Evolutionary conservation across 2,888 invertebrate species (phyloP).

Genomic region (Choristoneura rosaceana): DNA sequence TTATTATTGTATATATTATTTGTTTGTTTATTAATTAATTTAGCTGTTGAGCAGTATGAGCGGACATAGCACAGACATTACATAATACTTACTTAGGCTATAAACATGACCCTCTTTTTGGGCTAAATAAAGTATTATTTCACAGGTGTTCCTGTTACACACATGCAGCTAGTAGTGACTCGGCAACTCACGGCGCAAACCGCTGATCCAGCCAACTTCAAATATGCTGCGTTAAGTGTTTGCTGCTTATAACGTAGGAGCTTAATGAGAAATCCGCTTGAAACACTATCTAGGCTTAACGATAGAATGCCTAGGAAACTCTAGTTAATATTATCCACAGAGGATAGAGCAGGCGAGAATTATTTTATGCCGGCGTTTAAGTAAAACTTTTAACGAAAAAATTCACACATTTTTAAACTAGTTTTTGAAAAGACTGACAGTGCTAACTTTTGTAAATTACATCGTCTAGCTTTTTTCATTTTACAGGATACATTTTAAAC

Average conservation of each 20-base stretch:
- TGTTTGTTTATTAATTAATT: too few species aligned
- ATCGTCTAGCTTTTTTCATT: background rate
- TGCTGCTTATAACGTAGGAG: conserved; percentile 30
- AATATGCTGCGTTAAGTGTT: conserved; percentile 39
- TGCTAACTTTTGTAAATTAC: background rate
- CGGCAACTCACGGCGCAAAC: conserved; percentile 15
- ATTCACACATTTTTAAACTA: background rate
- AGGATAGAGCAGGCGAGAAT: background rate
- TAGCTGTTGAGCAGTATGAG: too few species aligned
- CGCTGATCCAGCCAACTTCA: conserved; percentile 37
- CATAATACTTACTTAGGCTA: too few species aligned
- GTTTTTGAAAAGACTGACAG: background rate
- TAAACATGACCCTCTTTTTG: too few species aligned
- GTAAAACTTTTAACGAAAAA: background rate
- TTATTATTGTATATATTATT: too few species aligned
- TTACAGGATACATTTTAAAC: background rate
- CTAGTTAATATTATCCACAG: conserved; percentile 12
- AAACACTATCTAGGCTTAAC: conserved; percentile 20
- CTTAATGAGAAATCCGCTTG: conserved; percentile 39
- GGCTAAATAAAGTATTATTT: background rate
- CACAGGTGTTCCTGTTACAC: conserved; percentile 6
- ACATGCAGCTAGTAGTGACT: conserved; percentile 7
- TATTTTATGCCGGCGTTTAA: background rate
- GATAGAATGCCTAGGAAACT: conserved; percentile 27
- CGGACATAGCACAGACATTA: too few species aligned